Conservation (phyloP, 1,140 invertebrate genomes). For the Hyposmocoma kahamanoa region DNA sequence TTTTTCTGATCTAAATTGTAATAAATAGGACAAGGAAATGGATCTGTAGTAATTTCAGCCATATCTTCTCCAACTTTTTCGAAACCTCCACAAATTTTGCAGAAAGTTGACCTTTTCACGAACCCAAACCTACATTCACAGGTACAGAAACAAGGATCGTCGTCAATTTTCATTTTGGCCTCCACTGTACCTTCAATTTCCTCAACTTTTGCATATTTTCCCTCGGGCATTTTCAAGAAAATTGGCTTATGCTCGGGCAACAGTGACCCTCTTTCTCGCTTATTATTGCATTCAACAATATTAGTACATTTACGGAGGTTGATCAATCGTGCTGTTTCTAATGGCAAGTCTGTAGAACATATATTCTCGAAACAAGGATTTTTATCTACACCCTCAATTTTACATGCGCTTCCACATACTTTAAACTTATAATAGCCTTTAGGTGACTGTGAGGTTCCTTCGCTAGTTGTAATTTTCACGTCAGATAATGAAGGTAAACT, state of each 20-base stretch:
- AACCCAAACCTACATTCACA: constrained; percentile 62
- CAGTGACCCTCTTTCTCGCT: constrained; percentile 26
- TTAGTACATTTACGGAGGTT: constrained; percentile 37
- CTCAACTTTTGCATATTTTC: constrained; percentile 26
- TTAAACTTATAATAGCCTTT: constrained; percentile 28
- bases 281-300: constrained; percentile 28
- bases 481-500: background rate
- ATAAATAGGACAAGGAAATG: constrained; percentile 53
- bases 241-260: constrained; percentile 19
- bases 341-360: constrained; percentile 32
- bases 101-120: constrained; percentile 56
- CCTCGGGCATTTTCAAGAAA: constrained; percentile 36
- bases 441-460: constrained; percentile 7
- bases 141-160: constrained; percentile 52
- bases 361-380: constrained; percentile 23
- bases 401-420: constrained; percentile 31
- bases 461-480: background rate
- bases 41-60: constrained; percentile 16
- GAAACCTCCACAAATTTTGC: constrained; percentile 52
- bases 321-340: constrained; percentile 23
- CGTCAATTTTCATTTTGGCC: constrained; percentile 38
- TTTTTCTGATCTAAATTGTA: constrained; percentile 54
- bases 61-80: constrained; percentile 46
- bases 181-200: constrained; percentile 36
- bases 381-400: background rate